Conservation (phyloP, 2,888 invertebrate species). For the Lochmaea capreae region DNA sequence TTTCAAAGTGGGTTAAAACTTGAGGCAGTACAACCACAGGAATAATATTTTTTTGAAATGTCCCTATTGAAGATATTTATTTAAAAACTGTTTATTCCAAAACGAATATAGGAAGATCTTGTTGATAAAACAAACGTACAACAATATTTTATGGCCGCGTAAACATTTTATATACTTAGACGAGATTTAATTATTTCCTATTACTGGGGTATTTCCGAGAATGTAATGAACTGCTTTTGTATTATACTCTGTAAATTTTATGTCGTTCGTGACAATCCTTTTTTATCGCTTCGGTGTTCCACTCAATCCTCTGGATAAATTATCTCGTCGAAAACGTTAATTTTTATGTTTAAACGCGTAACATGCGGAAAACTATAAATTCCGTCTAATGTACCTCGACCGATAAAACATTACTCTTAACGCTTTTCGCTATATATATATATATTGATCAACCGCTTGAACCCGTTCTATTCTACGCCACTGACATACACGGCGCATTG, state of each 20-base stretch:
- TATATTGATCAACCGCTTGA: conserved; percentile 8
- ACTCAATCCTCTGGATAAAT: conserved; percentile 9
- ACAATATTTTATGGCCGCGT: not conserved
- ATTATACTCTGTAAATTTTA: not conserved
- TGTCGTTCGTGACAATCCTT: not conserved
- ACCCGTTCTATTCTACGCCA: not conserved
- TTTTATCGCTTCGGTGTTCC: not conserved
- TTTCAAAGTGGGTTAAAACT: no score
- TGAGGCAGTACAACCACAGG: no score
- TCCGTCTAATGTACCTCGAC: conserved; percentile 10
- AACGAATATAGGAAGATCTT: no score
- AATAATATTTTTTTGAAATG: no score
- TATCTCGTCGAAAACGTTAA: conserved; percentile 10
- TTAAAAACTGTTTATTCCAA: no score
- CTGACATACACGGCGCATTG: conserved; percentile 15
- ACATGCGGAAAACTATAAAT: conserved; percentile 20
- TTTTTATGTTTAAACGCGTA: conserved; percentile 17
- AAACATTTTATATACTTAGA: not conserved
- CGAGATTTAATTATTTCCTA: not conserved
- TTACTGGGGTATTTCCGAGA: not conserved
- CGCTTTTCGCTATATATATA: not conserved
- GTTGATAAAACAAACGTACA: not conserved
- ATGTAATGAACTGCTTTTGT: not conserved
- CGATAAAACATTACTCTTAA: conserved; percentile 8
- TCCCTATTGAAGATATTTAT: no score